Evolutionary conservation across 2,113 vertebrate species (phyloP), one percentile per base, ranked within the genome.

Genomic region (Sylvietta virens): DNA sequence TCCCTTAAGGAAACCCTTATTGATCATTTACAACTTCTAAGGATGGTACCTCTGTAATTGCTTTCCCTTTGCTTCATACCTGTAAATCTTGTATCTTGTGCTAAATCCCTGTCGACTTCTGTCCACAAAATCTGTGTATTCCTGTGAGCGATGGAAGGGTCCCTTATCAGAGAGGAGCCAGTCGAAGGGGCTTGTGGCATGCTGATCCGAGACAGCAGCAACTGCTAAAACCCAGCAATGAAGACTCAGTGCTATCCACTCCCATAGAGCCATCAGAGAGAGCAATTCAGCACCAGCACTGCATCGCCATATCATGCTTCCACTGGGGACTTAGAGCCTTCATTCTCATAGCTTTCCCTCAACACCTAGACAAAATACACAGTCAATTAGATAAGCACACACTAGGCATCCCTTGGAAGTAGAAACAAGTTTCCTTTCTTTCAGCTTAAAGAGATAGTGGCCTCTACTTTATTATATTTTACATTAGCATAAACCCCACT

Each of bases 261-360:
- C 98, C 99, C 99, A 99, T 99, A 98, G 98, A 99, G 99, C 99
- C 99, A 99, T 99, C 98, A 99, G 99, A 99, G 98, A 98, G 98
- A 98, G 92, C 98, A 98, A 98, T 98, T 99, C 98, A 98, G 98
- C 98, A 98, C 97, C 98, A 97, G 97, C 98, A 98, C 97, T 98
- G 98, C 98, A 97, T 97, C 97, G 97, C 98, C 98, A 98, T 98
- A 98, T 98, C 98, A 98, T 98, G 98, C 98, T 99, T 98, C 99
- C 98, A 96, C 98, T 98, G 98, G 97, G 98, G 97, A 97, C 72
- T 96, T 98, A 97, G 98, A 98, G 98, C 98, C 98, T 98, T 98
- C 99, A 99, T 99, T 98, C 98, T 98, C 97, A 98, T 98, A 97
- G 98, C 96, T 98, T 96, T 98, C 98, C 98, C 98, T 97, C 97